phyloP scores from a whole-genome alignment of 1,140 invertebrate species.

The Eciton burchellii region DNA sequence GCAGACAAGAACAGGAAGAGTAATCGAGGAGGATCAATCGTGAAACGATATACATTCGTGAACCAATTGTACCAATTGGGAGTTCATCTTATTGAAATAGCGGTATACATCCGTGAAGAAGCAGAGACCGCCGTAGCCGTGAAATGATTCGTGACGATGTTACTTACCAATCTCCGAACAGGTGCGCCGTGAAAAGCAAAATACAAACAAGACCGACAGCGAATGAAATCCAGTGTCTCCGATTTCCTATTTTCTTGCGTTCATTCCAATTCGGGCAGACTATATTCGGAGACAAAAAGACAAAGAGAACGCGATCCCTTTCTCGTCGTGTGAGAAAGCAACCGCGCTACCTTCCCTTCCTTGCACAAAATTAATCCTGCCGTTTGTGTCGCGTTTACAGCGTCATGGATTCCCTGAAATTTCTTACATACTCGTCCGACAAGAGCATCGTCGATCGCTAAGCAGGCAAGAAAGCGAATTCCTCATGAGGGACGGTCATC shows the following conservation, averaged over 20 bases:
- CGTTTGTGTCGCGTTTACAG: neutral
- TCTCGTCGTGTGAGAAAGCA: neutral
- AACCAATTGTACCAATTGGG: too few species aligned
- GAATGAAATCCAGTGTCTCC: slow-evolving; percentile 40
- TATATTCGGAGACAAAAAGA: neutral
- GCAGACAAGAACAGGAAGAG: neutral
- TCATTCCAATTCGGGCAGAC: slow-evolving; percentile 9
- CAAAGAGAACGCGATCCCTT: slow-evolving; percentile 3
- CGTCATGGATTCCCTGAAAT: neutral
- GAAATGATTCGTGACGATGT: slow-evolving; percentile 14
- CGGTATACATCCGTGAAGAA: neutral
- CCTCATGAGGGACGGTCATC: neutral
- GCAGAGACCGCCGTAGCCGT: neutral
- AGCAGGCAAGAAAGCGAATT: neutral
- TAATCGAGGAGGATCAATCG: slow-evolving; percentile 31
- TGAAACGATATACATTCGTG: neutral
- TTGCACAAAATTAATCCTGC: neutral
- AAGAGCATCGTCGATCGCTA: slow-evolving; percentile 44
- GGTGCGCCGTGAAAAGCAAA: slow-evolving; percentile 33
- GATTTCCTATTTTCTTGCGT: slow-evolving; percentile 44
- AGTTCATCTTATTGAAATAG: too few species aligned
- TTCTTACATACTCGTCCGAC: neutral
- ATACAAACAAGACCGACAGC: slow-evolving; percentile 39
- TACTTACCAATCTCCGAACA: slow-evolving; percentile 32
- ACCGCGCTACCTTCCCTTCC: neutral